Base-by-base conservation (phyloP, 2,797 vertebrate species). In the Lithobates sylvaticus region DNA sequence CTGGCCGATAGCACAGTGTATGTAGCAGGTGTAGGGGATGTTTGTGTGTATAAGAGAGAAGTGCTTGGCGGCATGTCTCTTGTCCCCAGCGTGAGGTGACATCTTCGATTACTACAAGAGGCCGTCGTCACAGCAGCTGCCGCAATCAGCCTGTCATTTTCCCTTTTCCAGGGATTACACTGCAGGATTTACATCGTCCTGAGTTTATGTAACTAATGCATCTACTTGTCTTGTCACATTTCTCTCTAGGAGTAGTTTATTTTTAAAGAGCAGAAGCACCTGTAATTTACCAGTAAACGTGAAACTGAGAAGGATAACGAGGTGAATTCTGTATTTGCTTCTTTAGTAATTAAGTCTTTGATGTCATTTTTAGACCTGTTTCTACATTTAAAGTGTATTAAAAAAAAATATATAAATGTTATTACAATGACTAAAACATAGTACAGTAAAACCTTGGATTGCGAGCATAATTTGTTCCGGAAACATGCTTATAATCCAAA, bases 131-230 rank as follows among this genome's bases (percentile, higher is more conserved):
- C 84, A 75, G 61, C 78, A 21, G 64, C 77, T n/a, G 29, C 78
- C 10, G 78, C 73, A 81, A 81, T 76, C 84, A 26, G 58, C 76
- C n/a, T 81, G 84, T 85, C 78, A 85, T 67, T 34, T 85, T 85
- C 36, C 39, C 16, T 70, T 75, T 84, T 39, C 82, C 16, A 61
- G 34, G 64, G 84, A 86, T 76, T 81, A 75, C 58, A 54, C 54
- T 54, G 78, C 84, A 81, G 64, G 12, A 70, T 68, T 70, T 76
- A 76, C 64, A 75, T 61, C 67, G 50, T 39, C 26, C 71, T 34
- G 69, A 73, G 84, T 39, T 85, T 36, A 54, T 58, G 61, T 50
- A 44, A 65, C 42, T 32, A 39, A 26, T 64, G 70, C 83, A 29
- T 61, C n/a, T 64, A 26, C 58, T n/a, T 10, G 29, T 32, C 29